Percentiles rank a stretch among this genome's conserved stretches.
phyloP scores from a whole-genome alignment of 2,113 vertebrate species.

The Carettochelys insculpta region DNA sequence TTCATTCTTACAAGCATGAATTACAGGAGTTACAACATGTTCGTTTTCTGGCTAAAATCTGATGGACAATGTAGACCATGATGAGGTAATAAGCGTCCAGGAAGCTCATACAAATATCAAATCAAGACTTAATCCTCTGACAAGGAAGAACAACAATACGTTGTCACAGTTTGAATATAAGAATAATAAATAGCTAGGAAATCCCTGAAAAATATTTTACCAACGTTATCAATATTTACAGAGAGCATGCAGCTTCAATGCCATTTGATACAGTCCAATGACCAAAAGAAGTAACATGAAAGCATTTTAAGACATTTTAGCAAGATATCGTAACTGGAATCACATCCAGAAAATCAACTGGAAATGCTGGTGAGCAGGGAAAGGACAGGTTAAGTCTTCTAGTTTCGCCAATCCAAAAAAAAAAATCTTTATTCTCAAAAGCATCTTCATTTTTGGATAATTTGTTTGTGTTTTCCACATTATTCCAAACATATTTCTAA shows the following conservation, averaged over 20 bases:
- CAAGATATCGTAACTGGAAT: background rate
- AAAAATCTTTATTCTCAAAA: background rate
- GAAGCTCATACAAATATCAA: background rate
- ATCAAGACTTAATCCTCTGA: accelerated
- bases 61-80: background rate
- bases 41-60: background rate
- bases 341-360: background rate
- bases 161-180: background rate
- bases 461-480: background rate
- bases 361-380: background rate
- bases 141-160: background rate
- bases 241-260: background rate
- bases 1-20: background rate
- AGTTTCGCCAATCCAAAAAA: background rate
- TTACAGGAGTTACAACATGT: background rate
- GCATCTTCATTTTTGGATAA: background rate
- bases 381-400: background rate
- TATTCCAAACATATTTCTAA: background rate
- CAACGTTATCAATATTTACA: background rate
- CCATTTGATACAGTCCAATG: background rate
- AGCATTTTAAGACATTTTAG: background rate
- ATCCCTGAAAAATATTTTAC: background rate
- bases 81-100: background rate
- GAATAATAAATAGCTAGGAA: background rate
- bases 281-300: background rate